phyloP scores from a whole-genome alignment of 2,113 vertebrate genomes.

The Vulpes vulpes region DNA sequence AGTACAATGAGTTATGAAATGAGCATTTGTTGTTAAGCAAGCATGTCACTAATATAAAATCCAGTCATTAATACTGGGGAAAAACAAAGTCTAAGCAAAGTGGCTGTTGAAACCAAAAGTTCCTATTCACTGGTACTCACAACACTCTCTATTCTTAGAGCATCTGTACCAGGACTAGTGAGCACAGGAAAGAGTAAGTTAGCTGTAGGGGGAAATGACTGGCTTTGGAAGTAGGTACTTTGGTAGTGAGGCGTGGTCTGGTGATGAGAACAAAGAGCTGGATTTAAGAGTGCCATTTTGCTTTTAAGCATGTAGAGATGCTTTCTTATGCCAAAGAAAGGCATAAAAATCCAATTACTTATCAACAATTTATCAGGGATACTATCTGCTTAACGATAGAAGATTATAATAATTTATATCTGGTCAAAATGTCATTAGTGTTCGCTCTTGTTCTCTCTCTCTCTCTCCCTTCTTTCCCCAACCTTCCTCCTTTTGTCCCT shows the following conservation, averaged over 20 bases:
- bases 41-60: neutral
- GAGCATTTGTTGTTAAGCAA: neutral
- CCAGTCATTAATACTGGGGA: neutral
- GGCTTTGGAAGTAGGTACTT: neutral
- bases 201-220: neutral
- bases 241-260: neutral
- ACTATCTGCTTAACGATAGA: neutral
- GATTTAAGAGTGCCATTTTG: neutral
- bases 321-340: neutral
- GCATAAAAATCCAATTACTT: neutral
- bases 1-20: neutral
- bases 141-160: neutral
- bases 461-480: neutral
- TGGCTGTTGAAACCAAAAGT: neutral
- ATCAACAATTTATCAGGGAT: neutral
- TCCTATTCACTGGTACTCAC: neutral
- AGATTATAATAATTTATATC: neutral
- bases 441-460: neutral
- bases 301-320: neutral
- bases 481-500: neutral
- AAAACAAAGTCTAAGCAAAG: neutral
- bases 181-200: neutral
- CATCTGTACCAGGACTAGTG: neutral
- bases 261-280: neutral
- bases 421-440: neutral